Percentiles rank a stretch among this genome's conserved stretches.
Evolutionary conservation across 1,140 invertebrate genomes (phyloP).

Genomic region (Scaptomyza montana): DNA sequence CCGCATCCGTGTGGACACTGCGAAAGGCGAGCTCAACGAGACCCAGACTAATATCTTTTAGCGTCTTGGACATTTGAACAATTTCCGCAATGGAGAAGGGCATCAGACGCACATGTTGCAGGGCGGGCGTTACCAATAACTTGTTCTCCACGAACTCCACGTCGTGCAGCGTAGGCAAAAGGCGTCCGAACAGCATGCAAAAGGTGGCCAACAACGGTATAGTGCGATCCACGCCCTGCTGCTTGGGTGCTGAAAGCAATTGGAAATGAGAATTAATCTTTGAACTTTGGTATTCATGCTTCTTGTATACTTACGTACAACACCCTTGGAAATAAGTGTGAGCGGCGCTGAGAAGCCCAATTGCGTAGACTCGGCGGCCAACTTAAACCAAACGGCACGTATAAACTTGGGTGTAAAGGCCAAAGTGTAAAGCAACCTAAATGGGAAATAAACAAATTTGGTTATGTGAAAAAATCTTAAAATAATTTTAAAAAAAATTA

Average conservation of each 20-base stretch:
- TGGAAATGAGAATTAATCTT: neutral
- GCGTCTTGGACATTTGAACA: constrained; percentile 87
- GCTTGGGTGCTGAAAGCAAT: constrained; percentile 83
- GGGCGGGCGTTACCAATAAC: constrained; percentile 49
- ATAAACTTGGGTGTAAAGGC: constrained; percentile 93
- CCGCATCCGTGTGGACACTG: constrained; percentile 79
- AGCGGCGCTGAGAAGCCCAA: constrained; percentile 79
- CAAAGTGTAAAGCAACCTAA: constrained; percentile 92
- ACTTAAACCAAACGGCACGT: constrained; percentile 90
- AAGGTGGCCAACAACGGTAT: constrained; percentile 93
- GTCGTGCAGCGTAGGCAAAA: constrained; percentile 94
- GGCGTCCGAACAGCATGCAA: constrained; percentile 92
- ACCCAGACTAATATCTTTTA: constrained; percentile 93
- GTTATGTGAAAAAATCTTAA: neutral
- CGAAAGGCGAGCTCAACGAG: constrained; percentile 94
- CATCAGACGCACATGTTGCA: constrained; percentile 72
- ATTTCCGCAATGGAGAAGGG: constrained; percentile 84
- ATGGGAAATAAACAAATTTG: constrained; percentile 38
- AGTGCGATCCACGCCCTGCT: constrained; percentile 89
- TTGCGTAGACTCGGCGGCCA: constrained; percentile 85
- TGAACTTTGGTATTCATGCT: no score
- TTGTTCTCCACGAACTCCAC: constrained; percentile 90
- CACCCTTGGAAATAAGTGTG: constrained; percentile 78
- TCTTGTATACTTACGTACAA: constrained; percentile 75
- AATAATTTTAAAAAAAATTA: neutral